A percentile compares a stretch with the other conserved stretches of the same genome.
Conservation (phyloP, 2,797 vertebrate species). For the Cossypha dichroa region DNA sequence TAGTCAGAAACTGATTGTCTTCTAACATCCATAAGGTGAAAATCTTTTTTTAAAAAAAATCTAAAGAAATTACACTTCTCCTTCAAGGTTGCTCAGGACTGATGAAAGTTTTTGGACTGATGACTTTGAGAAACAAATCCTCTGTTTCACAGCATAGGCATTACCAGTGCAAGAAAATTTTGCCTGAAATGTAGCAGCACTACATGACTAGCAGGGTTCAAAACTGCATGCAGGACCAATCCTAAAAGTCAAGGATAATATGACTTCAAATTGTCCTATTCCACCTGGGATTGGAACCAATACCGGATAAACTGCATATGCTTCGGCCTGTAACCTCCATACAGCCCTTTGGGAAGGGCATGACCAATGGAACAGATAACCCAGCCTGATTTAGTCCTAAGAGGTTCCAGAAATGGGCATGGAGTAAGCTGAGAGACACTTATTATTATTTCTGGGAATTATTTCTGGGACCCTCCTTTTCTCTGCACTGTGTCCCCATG, state of each 20-base stretch:
- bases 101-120: background rate
- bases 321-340: background rate
- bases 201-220: background rate
- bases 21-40: background rate
- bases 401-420: background rate
- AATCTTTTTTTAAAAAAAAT: background rate
- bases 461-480: background rate
- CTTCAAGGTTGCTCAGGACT: background rate
- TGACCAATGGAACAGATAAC: background rate
- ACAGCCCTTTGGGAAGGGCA: background rate
- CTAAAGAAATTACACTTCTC: background rate
- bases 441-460: background rate
- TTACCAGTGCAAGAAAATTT: background rate
- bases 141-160: background rate
- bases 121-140: background rate
- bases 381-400: background rate
- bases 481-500: background rate
- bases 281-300: background rate
- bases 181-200: background rate
- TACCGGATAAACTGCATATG: accelerated
- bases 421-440: background rate
- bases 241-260: background rate
- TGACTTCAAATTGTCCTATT: background rate
- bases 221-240: background rate
- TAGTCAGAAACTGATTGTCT: background rate